Evolutionary conservation across 2,888 invertebrate species (phyloP).

Genomic region (Gerosis bhagava): DNA sequence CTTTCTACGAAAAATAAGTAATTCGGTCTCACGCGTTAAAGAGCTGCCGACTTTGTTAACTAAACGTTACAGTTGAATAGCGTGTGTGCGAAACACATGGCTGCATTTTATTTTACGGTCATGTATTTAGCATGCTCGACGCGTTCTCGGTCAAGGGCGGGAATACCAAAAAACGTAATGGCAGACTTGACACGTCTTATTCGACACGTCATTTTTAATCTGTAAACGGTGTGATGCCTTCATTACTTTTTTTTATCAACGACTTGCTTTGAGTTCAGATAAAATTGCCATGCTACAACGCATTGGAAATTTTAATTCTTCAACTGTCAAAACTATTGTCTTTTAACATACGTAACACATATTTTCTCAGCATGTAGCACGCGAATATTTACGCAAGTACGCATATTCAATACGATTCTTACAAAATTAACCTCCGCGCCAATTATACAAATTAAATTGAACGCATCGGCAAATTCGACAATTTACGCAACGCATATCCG

Average conservation of each 20-base stretch:
- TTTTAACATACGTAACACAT: too few relatives aligned
- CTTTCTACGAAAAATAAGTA: too few relatives aligned
- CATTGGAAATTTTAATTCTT: too few relatives aligned
- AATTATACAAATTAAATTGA: conserved; percentile 25
- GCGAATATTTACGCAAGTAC: conserved; percentile 13
- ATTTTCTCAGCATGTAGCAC: neutral
- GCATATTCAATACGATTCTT: conserved; percentile 15
- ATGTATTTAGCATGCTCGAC: conserved; percentile 10
- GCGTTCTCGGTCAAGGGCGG: conserved; percentile 21
- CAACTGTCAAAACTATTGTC: too few relatives aligned
- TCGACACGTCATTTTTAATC: conserved; percentile 1
- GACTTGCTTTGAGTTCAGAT: neutral
- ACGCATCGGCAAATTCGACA: conserved; percentile 27
- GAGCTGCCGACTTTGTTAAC: too few relatives aligned
- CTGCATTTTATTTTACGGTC: neutral
- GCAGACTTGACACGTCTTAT: conserved; percentile 12
- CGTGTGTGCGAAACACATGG: too few relatives aligned
- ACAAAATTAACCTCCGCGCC: conserved; percentile 16
- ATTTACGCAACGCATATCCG: conserved; percentile 24
- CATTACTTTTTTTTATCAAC: neutral
- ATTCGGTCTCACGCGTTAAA: too few relatives aligned
- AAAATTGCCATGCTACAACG: too few relatives aligned
- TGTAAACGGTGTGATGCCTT: neutral
- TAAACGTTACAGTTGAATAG: too few relatives aligned
- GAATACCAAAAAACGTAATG: conserved; percentile 13